These are phyloP conservation scores for Syritta pipiens DNA, from an alignment of 2,888 invertebrate species.

Conservation along the genomic window DNA sequence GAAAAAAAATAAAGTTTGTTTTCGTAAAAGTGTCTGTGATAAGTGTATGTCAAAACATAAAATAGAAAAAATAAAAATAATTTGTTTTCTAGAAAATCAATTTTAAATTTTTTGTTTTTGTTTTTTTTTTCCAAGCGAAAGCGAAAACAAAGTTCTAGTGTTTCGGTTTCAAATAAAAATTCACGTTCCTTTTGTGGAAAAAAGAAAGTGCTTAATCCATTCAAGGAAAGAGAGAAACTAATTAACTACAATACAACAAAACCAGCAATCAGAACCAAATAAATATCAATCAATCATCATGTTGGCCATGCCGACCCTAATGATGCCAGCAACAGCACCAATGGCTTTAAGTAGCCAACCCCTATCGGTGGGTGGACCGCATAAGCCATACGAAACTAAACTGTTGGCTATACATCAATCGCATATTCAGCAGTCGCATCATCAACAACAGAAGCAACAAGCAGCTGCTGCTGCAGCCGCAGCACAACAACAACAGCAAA, in stretches of 20 bases:
- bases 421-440: constrained; percentile 77
- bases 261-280: constrained; percentile 59
- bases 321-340: constrained; percentile 80
- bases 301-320: constrained; percentile 80
- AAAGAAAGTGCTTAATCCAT: constrained; percentile 47
- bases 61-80: constrained; percentile 56
- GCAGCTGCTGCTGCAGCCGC: constrained; percentile 71
- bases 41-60: constrained; percentile 75
- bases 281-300: constrained; percentile 71
- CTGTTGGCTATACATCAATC: constrained; percentile 79
- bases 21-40: constrained; percentile 76
- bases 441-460: constrained; percentile 72
- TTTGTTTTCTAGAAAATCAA: constrained; percentile 51
- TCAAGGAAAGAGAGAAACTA: constrained; percentile 45
- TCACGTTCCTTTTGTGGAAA: too few relatives aligned
- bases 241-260: constrained; percentile 52
- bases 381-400: constrained; percentile 80
- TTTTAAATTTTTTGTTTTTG: too few relatives aligned
- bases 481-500: constrained; percentile 73
- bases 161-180: constrained; percentile 46
- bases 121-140: too few relatives aligned
- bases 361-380: constrained; percentile 77
- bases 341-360: constrained; percentile 79
- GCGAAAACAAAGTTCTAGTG: constrained; percentile 39
- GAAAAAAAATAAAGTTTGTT: constrained; percentile 10